Evolutionary conservation across 2,888 invertebrate genomes (phyloP).

Genomic region (Prenolepis imparis): DNA sequence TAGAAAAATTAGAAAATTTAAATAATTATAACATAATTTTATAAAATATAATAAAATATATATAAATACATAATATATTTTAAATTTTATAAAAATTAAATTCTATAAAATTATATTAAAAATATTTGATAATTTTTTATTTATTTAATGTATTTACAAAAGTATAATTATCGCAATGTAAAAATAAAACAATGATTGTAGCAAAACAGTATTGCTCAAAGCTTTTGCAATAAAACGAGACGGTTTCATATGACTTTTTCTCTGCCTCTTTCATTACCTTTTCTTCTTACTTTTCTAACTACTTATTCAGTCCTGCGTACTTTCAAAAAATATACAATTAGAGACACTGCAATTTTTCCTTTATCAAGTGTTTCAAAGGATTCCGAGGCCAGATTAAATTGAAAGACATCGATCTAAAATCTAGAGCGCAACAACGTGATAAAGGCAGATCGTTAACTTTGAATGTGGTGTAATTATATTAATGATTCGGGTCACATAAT

Average conservation of each 20-base stretch:
- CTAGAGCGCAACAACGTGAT: background rate
- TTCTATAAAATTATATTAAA: background rate
- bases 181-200: background rate
- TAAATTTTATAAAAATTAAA: background rate
- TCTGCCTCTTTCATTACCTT: no score
- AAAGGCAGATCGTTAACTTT: conserved; percentile 27
- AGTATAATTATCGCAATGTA: background rate
- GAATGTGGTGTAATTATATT: conserved; percentile 31
- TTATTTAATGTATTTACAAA: background rate
- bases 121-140: background rate
- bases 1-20: background rate
- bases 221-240: background rate
- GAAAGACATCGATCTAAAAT: background rate
- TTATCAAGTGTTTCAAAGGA: background rate
- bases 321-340: background rate
- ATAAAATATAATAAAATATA: background rate
- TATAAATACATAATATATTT: background rate
- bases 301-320: background rate
- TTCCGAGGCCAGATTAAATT: background rate
- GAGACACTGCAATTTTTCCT: background rate
- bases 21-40: background rate
- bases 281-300: no score
- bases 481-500: conserved; percentile 32
- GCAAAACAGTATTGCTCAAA: background rate
- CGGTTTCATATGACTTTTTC: background rate